A percentile compares a stretch with the other conserved stretches of the same genome.
Evolutionary conservation across 2,888 invertebrate species (phyloP).

Genomic region (Coremacera marginata): DNA sequence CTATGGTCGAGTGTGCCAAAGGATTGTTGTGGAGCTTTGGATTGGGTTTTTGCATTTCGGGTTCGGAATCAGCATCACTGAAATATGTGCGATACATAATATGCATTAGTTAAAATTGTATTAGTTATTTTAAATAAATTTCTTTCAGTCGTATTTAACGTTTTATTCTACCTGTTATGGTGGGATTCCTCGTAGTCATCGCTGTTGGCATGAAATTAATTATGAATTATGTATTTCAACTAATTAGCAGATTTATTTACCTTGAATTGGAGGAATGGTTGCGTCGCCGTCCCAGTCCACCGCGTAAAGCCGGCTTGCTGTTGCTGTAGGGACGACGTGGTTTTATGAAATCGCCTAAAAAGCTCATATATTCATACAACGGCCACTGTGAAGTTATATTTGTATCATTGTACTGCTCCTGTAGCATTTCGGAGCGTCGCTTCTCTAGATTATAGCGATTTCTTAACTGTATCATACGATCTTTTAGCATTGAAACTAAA

Average conservation of each 20-base stretch:
- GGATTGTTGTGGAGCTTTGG: background rate
- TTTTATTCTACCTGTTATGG: slow-evolving; percentile 7
- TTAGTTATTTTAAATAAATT: background rate
- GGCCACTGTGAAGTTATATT: slow-evolving; percentile 55
- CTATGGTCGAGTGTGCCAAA: background rate
- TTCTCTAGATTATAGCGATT: slow-evolving; percentile 62
- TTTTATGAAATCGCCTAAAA: slow-evolving; percentile 56
- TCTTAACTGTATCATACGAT: slow-evolving; percentile 59
- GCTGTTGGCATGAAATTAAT: background rate
- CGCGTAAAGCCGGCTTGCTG: background rate
- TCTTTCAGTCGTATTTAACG: background rate
- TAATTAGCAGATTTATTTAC: background rate
- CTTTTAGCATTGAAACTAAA: slow-evolving; percentile 54
- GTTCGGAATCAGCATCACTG: slow-evolving; percentile 16
- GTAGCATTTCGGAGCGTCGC: slow-evolving; percentile 53
- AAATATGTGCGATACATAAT: no score
- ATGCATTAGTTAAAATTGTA: background rate
- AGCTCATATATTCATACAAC: slow-evolving; percentile 55
- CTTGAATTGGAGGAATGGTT: slow-evolving; percentile 15
- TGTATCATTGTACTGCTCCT: slow-evolving; percentile 45
- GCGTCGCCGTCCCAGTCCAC: background rate
- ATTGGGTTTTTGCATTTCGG: slow-evolving; percentile 10
- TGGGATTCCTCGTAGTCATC: slow-evolving; percentile 29
- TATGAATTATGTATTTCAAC: background rate
- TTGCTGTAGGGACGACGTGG: slow-evolving; percentile 51